A percentile compares a stretch with the other conserved stretches of the same genome.
These are phyloP conservation scores for Excalfactoria chinensis DNA, from an alignment of 2,113 vertebrate species.

Conservation along the genomic window DNA sequence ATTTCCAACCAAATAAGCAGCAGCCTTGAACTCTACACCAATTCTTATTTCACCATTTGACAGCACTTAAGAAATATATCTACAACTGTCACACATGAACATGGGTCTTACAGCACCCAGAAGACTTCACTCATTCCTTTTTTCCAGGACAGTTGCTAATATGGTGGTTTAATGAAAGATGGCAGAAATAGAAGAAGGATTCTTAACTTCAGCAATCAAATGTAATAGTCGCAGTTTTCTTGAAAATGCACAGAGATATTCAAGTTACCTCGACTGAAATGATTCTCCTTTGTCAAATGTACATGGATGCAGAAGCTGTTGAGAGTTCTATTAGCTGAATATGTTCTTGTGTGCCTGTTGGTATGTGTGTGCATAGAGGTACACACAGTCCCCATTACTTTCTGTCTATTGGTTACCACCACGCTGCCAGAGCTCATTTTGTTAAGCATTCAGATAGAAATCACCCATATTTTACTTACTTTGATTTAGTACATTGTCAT, in stretches of 20 bases:
- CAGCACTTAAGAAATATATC: neutral
- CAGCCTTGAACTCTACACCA: neutral
- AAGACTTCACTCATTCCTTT: neutral
- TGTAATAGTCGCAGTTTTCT: accelerated
- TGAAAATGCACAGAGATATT: neutral
- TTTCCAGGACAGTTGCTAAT: neutral
- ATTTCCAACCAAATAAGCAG: neutral
- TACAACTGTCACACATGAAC: neutral
- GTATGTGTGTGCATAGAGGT: neutral
- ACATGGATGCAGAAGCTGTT: neutral
- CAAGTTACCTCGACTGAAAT: neutral
- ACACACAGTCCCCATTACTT: neutral
- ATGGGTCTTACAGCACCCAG: neutral
- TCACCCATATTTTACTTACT: neutral
- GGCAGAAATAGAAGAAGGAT: neutral
- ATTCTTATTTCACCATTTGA: neutral
- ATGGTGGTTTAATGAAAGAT: neutral
- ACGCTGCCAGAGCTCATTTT: neutral
- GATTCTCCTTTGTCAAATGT: neutral
- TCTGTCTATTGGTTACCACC: neutral
- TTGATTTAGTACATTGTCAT: neutral
- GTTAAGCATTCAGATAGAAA: neutral
- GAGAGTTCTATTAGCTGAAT: neutral
- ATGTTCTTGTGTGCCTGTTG: neutral
- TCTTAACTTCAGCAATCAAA: neutral